A percentile compares a stretch with the other conserved stretches of the same genome.
These are phyloP conservation scores for Ochotona curzoniae DNA, from an alignment of 2,113 vertebrate species.

Conservation along the genomic window DNA sequence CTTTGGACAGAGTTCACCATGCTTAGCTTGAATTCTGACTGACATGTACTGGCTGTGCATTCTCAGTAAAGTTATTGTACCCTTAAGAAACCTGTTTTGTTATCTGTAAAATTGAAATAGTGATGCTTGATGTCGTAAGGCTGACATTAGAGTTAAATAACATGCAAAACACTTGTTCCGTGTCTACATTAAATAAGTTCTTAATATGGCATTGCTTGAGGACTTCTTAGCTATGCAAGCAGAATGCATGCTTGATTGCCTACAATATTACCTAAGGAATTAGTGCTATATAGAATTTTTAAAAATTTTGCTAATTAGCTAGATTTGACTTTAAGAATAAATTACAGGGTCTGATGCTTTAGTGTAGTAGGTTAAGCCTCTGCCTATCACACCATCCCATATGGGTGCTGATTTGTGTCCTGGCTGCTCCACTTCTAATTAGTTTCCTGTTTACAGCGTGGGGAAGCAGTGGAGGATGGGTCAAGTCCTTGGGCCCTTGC, in stretches of 20 bases:
- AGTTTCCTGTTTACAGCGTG: too few species aligned
- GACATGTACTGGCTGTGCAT: neutral
- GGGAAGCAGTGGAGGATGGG: too few species aligned
- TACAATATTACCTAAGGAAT: neutral
- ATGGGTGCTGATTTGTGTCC: too few species aligned
- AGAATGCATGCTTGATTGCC: neutral
- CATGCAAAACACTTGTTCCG: neutral
- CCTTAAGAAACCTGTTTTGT: conserved; percentile 1
- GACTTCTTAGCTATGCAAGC: conserved; percentile 11
- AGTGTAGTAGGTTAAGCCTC: too few species aligned
- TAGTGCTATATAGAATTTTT: neutral
- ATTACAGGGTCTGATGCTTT: neutral
- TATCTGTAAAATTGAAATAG: neutral
- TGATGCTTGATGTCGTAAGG: neutral
- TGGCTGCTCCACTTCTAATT: too few species aligned
- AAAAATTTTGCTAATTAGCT: conserved; percentile 1
- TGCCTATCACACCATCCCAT: too few species aligned
- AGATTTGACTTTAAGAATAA: conserved; percentile 51
- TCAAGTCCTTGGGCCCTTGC: too few species aligned
- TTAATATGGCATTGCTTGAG: neutral
- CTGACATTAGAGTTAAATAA: conserved; percentile 28
- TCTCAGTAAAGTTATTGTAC: neutral
- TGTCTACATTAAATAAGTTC: neutral
- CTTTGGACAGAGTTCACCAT: neutral
- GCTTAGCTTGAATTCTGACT: neutral